Conservation (phyloP, 1,140 invertebrate species). For the Drepana arcuata region DNA sequence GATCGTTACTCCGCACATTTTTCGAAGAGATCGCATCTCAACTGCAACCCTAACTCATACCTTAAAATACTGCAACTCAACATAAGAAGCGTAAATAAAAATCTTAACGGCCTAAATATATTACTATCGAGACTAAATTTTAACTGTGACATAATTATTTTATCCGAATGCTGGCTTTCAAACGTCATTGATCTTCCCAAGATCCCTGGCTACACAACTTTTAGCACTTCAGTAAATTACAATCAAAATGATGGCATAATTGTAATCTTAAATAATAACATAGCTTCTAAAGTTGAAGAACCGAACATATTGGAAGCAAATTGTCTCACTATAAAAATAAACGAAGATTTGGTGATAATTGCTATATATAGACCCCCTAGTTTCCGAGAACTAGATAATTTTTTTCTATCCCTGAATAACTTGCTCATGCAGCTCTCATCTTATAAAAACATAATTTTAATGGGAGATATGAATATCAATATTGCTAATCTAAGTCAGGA, state of each 20-base stretch:
- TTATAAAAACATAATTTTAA: conserved; percentile 1
- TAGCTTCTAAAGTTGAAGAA: conserved; percentile 1
- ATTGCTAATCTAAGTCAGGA: background rate
- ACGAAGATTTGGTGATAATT: background rate
- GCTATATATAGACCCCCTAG: conserved; percentile 4
- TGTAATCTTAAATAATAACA: background rate
- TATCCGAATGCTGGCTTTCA: conserved; percentile 7
- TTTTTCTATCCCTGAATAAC: background rate
- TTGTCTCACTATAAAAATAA: background rate
- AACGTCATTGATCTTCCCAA: background rate
- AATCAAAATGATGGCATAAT: background rate
- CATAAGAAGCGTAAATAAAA: conserved; percentile 9
- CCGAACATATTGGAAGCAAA: background rate
- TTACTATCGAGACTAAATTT: conserved; percentile 1
- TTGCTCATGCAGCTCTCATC: background rate
- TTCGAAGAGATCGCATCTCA: no score
- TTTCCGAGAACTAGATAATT: background rate
- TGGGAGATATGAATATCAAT: conserved; percentile 3
- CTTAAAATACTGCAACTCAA: background rate
- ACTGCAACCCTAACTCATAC: background rate
- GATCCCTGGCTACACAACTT: background rate
- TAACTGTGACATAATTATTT: conserved; percentile 3
- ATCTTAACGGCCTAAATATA: conserved; percentile 2
- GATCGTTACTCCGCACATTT: no score
- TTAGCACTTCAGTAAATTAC: background rate